Evolutionary conservation across 2,888 invertebrate species (phyloP).

Genomic region (Saturnia japonica): DNA sequence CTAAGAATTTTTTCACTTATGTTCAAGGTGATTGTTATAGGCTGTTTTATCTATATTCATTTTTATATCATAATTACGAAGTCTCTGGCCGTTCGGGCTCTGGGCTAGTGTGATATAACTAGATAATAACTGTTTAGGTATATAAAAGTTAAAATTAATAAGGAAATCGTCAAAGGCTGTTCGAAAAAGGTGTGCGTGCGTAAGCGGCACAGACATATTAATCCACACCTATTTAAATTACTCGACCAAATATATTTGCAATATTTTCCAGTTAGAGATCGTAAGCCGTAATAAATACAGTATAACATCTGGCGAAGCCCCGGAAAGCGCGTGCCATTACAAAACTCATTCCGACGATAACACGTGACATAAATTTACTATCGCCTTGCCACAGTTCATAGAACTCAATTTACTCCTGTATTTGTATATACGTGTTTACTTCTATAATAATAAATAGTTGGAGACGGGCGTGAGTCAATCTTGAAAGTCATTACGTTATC

Average conservation of each 20-base stretch:
- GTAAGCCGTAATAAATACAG: slow-evolving; percentile 17
- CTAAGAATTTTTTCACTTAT: too few species aligned
- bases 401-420: slow-evolving; percentile 64
- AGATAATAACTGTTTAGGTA: neutral
- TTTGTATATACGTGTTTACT: slow-evolving; percentile 49
- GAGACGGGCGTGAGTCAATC: slow-evolving; percentile 65
- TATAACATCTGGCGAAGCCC: slow-evolving; percentile 36
- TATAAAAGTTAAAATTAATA: neutral
- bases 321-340: slow-evolving; percentile 69
- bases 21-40: too few species aligned
- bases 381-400: slow-evolving; percentile 68
- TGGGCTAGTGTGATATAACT: too few species aligned
- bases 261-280: slow-evolving; percentile 8
- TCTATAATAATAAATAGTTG: slow-evolving; percentile 59
- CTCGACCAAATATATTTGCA: slow-evolving; percentile 5
- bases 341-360: slow-evolving; percentile 70
- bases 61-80: too few species aligned
- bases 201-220: neutral
- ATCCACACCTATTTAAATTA: neutral
- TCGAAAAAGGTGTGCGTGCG: neutral
- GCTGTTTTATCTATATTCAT: too few species aligned
- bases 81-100: too few species aligned
- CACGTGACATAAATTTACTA: slow-evolving; percentile 74
- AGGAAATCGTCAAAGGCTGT: neutral
- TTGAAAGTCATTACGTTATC: slow-evolving; percentile 74